These are phyloP conservation scores for Hippotragus niger DNA, from an alignment of 2,113 vertebrate species.

Conservation along the genomic window DNA sequence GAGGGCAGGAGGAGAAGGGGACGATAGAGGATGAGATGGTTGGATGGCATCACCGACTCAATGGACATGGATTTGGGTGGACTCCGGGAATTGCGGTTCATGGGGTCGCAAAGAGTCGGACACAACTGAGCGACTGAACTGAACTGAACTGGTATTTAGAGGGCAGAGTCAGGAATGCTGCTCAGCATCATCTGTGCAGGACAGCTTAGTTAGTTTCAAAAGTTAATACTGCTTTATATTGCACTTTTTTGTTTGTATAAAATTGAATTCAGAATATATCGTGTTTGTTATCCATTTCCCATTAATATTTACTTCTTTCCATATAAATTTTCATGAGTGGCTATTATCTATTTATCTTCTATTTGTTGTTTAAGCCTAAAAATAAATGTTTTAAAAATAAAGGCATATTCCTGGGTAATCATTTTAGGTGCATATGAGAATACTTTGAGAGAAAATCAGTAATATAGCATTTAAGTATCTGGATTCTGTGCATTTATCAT, in stretches of 20 bases:
- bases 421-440: background rate
- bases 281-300: background rate
- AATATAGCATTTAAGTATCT: background rate
- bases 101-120: background rate
- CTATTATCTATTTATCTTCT: background rate
- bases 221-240: background rate
- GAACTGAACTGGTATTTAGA: background rate
- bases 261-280: background rate
- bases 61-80: background rate
- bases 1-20: background rate
- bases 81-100: background rate
- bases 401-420: background rate
- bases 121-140: background rate
- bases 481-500: background rate
- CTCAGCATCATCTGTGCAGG: background rate
- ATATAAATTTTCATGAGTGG: background rate
- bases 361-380: background rate
- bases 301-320: background rate
- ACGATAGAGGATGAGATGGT: background rate
- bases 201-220: background rate
- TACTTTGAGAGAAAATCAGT: background rate
- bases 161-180: background rate
- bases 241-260: background rate
- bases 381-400: background rate
- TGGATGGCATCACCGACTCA: background rate